Base-by-base conservation (phyloP, 1,140 invertebrate species). In the Physella acuta region DNA sequence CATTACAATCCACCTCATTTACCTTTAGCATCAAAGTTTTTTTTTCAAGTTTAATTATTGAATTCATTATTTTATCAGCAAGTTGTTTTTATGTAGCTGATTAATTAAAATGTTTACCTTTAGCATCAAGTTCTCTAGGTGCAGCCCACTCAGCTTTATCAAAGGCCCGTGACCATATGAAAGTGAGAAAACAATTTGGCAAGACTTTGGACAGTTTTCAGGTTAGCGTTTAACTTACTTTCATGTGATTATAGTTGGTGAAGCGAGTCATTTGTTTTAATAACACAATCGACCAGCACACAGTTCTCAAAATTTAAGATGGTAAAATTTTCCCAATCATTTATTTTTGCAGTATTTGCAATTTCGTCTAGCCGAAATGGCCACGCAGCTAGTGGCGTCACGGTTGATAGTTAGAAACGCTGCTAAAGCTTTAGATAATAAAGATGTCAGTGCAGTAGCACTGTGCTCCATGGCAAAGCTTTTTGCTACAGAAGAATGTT, bases 391-490 rank as follows among this genome's bases (percentile, higher is more conserved):
- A 17, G 80, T 89, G n/a, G 85, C 88, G 3, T 88, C 87, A 5
- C 76, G 89, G 28, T 75, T 89, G 14, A 82, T 90, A 73, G 86
- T 90, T 5, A 79, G 89, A 30, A 85, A 88, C 71, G 89, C 89
- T 36, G 88, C 89, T 3, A 65, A 55, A 51, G 84, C 88, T 34
- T 71, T 90, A 31, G 78, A 86, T 16, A 81, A 88, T 31, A 81
- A 85, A 39, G 79, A 85, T 67, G 81, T 86, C 33, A 85, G 88
- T 66, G 81, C 84, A 56, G 86, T 89, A 0, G 71, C 86, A 16
- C 70, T 89, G 2, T 89, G 88, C 78, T 86, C 88, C 28, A 88
- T 89, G 86, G 88, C 89, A n/a, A 90, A 90, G 78, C 79, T 88
- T 34, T 86, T 87, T 80, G 87, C 85, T 20, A 90, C 89, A 17